Conservation (phyloP, 2,113 vertebrate genomes). For the Cololabis saira region DNA sequence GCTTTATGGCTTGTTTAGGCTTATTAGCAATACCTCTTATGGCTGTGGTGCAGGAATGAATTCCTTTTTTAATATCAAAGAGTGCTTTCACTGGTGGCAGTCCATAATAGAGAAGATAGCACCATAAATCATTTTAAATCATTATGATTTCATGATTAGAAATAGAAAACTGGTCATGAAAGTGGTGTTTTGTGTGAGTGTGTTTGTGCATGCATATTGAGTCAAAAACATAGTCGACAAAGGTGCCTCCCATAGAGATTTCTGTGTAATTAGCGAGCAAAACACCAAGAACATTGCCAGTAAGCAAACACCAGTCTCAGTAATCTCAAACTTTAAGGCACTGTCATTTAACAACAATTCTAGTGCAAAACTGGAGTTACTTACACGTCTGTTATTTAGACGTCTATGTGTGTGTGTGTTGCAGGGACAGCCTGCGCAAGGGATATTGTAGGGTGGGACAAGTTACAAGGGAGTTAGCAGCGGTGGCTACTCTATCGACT, state of each 20-base stretch:
- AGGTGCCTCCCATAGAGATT: slow-evolving; percentile 22
- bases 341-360: background rate
- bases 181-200: background rate
- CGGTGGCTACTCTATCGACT: slow-evolving; percentile 63
- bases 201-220: slow-evolving; percentile 25
- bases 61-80: slow-evolving; percentile 76
- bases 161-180: slow-evolving; percentile 22
- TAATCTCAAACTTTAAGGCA: slow-evolving; percentile 14
- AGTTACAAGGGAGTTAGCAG: slow-evolving; percentile 30
- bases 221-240: slow-evolving; percentile 34
- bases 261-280: slow-evolving; percentile 37
- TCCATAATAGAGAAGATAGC: slow-evolving; percentile 42
- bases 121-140: slow-evolving; percentile 74
- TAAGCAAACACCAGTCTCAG: slow-evolving; percentile 15
- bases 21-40: slow-evolving; percentile 30
- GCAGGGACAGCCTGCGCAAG: background rate
- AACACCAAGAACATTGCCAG: slow-evolving; percentile 32
- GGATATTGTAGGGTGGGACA: background rate
- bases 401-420: background rate
- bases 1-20: slow-evolving; percentile 53
- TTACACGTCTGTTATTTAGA: slow-evolving; percentile 12
- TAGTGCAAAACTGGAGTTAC: background rate
- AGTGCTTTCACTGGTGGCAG: slow-evolving; percentile 67
- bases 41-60: slow-evolving; percentile 15
- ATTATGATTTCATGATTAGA: slow-evolving; percentile 65